Conservation (phyloP, 2,888 invertebrate genomes). For the Sturmia bella region DNA sequence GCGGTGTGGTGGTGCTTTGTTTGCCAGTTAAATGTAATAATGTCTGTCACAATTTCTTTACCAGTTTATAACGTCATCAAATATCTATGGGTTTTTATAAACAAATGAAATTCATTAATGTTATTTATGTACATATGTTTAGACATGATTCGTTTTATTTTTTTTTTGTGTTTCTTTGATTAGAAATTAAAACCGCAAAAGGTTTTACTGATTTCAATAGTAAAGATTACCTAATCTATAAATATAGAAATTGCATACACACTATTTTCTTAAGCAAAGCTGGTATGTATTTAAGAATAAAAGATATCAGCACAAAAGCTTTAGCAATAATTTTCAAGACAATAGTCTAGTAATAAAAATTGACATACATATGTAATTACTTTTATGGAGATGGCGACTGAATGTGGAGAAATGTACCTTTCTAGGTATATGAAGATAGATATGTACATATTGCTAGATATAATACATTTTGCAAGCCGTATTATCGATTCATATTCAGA, state of each 20-base stretch:
- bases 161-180: slow-evolving; percentile 10
- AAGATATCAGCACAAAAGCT: too few species aligned
- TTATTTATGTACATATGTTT: not conserved
- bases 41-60: slow-evolving; percentile 22
- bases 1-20: slow-evolving; percentile 23
- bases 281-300: too few species aligned
- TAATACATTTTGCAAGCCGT: too few species aligned
- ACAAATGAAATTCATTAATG: slow-evolving; percentile 1
- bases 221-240: slow-evolving; percentile 47
- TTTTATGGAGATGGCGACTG: too few species aligned
- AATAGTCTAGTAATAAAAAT: too few species aligned
- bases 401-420: too few species aligned
- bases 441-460: too few species aligned
- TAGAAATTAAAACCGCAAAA: slow-evolving; percentile 25
- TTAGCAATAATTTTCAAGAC: too few species aligned
- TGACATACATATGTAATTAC: too few species aligned
- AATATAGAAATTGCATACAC: slow-evolving; percentile 17
- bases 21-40: slow-evolving; percentile 22
- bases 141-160: too few species aligned
- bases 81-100: slow-evolving; percentile 25
- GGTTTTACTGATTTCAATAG: slow-evolving; percentile 13
- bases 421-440: too few species aligned
- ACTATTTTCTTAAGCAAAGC: slow-evolving; percentile 3
- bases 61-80: slow-evolving; percentile 52
- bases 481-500: too few species aligned